Base-by-base conservation (phyloP, 2,888 invertebrate species). In the Brachypterus glaber region DNA sequence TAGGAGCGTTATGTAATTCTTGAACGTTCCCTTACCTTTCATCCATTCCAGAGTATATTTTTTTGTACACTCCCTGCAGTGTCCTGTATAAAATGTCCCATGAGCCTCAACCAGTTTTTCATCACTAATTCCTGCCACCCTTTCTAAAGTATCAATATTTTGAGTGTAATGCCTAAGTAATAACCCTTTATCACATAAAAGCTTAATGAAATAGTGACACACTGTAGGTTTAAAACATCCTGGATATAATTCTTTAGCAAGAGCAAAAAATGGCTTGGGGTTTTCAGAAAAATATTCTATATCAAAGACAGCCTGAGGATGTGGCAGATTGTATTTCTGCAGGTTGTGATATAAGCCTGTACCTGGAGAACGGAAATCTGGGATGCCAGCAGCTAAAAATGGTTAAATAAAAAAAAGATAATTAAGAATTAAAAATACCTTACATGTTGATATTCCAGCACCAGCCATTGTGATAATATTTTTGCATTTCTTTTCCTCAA, bases 401-500 rank as follows among this genome's bases (percentile, higher is more conserved):
- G 35, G 24, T 26, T 8, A 18, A 29, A 17, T 12, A 21, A 17
- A 3, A n/a, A 34, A 21, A 16, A 39, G 29, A 11, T n/a, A 4
- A 27, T 29, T 24, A 18, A n/a, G 9, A 7, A 25, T 9, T 33
- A 33, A 9, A 17, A 21, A 26, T 35, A 72, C 12, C 79, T 77
- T 72, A 91, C 91, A 85, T 31, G 96, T 97, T 2, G 93, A 95
- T 57, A 97, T 92, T 34, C 96, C 96, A 50, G 96, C 96, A 43
- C 96, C 96, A 42, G 91, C 84, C 79, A 97, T 80, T 1, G 91
- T 91, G 39, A 96, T 82, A 38, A 96, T 78, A 53, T 89, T 90
- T 60, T 80, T 80, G 58, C 87, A 86, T 45, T 79, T 76, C 26
- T 76, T 76, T 41, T 74, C 75, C 50, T 82, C 76, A 47, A 93